Evolutionary conservation across 2,113 vertebrate species (phyloP), one percentile per base, ranked within the genome.

Genomic region (Megaceryle maxima): DNA sequence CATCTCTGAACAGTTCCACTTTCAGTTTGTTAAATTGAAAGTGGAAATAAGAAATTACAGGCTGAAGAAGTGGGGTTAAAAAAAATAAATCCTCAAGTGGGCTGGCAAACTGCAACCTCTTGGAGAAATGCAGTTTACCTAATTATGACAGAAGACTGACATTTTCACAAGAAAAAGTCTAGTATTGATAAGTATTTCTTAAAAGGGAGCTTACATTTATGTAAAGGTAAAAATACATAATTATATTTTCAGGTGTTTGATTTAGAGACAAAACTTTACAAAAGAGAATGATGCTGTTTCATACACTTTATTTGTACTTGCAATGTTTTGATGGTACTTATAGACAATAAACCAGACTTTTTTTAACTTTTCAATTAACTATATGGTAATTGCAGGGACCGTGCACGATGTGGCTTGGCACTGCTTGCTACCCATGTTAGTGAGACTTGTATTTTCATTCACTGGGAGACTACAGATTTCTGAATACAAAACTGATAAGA

Each of bases 41-140:
- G 72, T 50, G 60, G 88, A 90, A 96, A 76, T 76, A 90, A 89
- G 79, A 95, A 93, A 96, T 95, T 96, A 81, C 66, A 96, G 77
- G 79, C 53, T 92, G 87, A 96, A 92, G 55, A 44, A 96, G 87
- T 72, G 44, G 76, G 68, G 66, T 94, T 93, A 87, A 96, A 37
- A 37, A 37, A 96, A 94, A 88, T 83, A 92, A 79, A 87, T 86
- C 39, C 57, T 88, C 64, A 69, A 68, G 74, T 92, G 73, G 62
- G 59, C 43, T 43, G 7, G 78, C 16, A 94, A 92, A 91, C 83
- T 87, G 33, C 44, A 86, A 37, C 50, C 81, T 95, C 63, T 87
- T 92, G n/a, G 70, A 51, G 46, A 89, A 96, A 62, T 68, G 24
- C 60, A 64, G 10, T 87, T 95, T 74, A 93, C 39, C 29, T 87